These are phyloP conservation scores for Pomatostomus ruficeps DNA, from an alignment of 2,113 vertebrate genomes.

Conservation along the genomic window DNA sequence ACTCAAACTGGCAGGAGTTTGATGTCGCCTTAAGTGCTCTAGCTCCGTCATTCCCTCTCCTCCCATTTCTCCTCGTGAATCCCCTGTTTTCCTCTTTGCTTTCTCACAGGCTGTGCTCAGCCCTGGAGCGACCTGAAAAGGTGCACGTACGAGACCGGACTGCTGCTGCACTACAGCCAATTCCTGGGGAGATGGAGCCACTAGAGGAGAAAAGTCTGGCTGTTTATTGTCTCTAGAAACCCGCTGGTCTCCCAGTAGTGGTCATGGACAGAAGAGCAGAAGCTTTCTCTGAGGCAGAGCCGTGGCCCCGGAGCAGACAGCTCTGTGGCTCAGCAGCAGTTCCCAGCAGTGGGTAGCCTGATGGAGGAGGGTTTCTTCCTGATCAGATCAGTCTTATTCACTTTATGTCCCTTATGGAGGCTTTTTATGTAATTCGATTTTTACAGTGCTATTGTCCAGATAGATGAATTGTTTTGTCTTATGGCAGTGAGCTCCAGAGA, in stretches of 20 bases:
- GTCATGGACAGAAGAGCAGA: neutral
- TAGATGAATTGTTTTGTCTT: constrained; percentile 23
- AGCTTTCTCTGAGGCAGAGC: neutral
- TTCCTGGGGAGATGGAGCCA: neutral
- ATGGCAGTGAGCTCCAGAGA: constrained; percentile 10
- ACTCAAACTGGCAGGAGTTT: neutral
- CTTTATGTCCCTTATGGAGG: neutral
- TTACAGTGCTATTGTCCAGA: constrained; percentile 45
- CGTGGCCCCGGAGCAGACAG: neutral
- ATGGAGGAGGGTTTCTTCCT: neutral
- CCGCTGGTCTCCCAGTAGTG: neutral
- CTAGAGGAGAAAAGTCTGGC: neutral
- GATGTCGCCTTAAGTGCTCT: neutral
- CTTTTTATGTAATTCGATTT: constrained; percentile 14
- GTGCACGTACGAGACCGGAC: fast-evolving
- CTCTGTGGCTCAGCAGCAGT: neutral
- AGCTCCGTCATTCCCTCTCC: neutral
- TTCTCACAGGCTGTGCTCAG: neutral
- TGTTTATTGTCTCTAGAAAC: neutral
- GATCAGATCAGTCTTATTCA: constrained; percentile 22
- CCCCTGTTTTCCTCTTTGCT: neutral
- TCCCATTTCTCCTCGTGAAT: neutral
- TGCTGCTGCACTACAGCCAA: neutral
- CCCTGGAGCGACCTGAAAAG: neutral
- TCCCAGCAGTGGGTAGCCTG: constrained; percentile 1